Conservation (phyloP, 2,113 vertebrate genomes). For the Riparia riparia region DNA sequence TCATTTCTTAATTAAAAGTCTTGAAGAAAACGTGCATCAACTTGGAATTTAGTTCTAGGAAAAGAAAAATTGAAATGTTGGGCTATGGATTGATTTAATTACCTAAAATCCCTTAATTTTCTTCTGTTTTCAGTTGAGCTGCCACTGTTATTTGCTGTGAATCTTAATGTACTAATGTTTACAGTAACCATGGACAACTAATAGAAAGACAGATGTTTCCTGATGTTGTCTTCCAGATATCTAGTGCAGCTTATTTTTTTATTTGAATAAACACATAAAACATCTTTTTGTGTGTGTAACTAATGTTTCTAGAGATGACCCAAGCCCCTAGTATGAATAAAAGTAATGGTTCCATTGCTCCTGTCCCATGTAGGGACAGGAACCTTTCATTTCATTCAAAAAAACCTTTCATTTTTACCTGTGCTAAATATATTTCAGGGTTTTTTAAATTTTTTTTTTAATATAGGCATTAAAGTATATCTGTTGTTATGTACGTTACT, state of each 20-base stretch:
- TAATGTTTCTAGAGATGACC: neutral
- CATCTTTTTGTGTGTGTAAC: neutral
- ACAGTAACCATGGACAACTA: neutral
- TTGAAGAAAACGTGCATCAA: neutral
- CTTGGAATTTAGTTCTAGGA: neutral
- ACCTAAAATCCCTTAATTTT: neutral
- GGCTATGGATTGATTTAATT: neutral
- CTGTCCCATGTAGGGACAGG: neutral
- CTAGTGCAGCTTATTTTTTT: neutral
- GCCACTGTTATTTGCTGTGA: neutral
- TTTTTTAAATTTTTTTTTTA: neutral
- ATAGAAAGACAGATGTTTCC: neutral
- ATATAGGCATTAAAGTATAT: neutral
- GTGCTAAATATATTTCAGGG: neutral
- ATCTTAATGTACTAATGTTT: neutral
- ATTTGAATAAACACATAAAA: neutral
- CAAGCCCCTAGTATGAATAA: neutral
- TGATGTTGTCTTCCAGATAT: neutral
- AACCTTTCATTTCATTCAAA: too few species aligned
- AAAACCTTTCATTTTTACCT: neutral
- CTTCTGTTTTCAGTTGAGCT: neutral
- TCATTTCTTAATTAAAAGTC: neutral
- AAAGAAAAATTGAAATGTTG: neutral
- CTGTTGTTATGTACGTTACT: neutral
- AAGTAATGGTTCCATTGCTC: neutral